phyloP scores from a whole-genome alignment of 2,888 invertebrate species.

The Drosophila niveifrons region DNA sequence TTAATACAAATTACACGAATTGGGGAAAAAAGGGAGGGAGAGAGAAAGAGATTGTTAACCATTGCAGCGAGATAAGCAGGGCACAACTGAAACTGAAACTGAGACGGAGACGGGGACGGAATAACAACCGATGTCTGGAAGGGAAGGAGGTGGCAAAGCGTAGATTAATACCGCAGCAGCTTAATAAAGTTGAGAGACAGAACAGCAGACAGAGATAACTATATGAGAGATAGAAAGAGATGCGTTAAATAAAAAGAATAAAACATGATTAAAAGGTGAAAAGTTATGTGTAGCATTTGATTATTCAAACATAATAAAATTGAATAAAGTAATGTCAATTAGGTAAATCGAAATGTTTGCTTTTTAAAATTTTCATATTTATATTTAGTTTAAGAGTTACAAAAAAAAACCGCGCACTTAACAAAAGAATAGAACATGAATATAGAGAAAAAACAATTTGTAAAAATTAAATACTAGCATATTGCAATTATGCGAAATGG shows the following conservation, averaged over 20 bases:
- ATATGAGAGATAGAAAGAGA: conserved; percentile 7
- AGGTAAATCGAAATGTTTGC: too few species aligned
- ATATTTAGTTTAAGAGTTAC: too few species aligned
- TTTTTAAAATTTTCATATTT: too few species aligned
- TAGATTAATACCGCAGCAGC: conserved; percentile 22
- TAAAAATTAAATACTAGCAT: too few species aligned
- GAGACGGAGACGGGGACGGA: not conserved
- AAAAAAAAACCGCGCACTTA: too few species aligned
- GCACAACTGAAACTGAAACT: conserved; percentile 33
- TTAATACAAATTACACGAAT: conserved; percentile 72
- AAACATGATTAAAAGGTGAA: not conserved
- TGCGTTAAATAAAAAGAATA: not conserved
- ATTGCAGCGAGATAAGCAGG: conserved; percentile 44
- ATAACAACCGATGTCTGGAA: not conserved
- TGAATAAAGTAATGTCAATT: too few species aligned
- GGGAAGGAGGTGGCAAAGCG: conserved; percentile 31
- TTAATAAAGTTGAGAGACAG: conserved; percentile 11
- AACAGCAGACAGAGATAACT: not conserved
- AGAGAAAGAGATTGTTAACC: conserved; percentile 27
- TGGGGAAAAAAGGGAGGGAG: conserved; percentile 24
- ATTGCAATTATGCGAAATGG: too few species aligned
- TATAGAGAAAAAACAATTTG: too few species aligned
- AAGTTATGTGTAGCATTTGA: too few species aligned
- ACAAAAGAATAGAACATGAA: too few species aligned
- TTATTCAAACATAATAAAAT: too few species aligned